Evolutionary conservation across 2,888 invertebrate species (phyloP), one percentile per base, ranked within the genome.

Genomic region (Sturmia bella): DNA sequence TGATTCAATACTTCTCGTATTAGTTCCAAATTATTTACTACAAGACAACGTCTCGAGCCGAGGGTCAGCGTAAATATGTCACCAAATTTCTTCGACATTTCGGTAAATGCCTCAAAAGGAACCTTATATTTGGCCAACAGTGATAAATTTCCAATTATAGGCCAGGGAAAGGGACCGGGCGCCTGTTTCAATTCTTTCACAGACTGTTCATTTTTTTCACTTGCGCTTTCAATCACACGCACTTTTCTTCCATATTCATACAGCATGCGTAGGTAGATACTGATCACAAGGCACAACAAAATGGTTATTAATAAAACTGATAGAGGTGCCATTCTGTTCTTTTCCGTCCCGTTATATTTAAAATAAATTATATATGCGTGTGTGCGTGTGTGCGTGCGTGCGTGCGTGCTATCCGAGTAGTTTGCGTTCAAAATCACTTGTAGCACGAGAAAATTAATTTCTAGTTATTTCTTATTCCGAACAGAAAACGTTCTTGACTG

Each of bases 1-100:
- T 94, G 93, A 88, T 95, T 95, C 48, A 96, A 91, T 69, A 96
- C 95, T 88, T 95, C 95, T 77, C 94, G 93, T 85, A 95, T 95
- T 24, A 94, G 89, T 24, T 93, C 92, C 87, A 95, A 92, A 89
- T 93, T 95, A 89, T 94, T 95, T 72, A 96, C 95, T 13, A 96
- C 94, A n/a, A 96, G 91, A 89, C 96, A 96, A 70, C 93, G 93
- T 0, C 93, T 92, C 7, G 92, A 90, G 11, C 96, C 96, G 82
- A 96, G 91, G 69, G 92, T 93, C 80, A 96, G 91, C 84, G 93
- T 92, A 90, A 93, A 96, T 41, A 95, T 93, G 85, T 95, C 94
- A 7, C 96, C 96, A 87, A 95, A 95, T 32, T 92, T 90, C 86
- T 93, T 93, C 15, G 94, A 92, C 45, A 96, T 89, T 19, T 92